Base-by-base conservation (phyloP, 2,888 invertebrate species). In the Nudaria mundana region DNA sequence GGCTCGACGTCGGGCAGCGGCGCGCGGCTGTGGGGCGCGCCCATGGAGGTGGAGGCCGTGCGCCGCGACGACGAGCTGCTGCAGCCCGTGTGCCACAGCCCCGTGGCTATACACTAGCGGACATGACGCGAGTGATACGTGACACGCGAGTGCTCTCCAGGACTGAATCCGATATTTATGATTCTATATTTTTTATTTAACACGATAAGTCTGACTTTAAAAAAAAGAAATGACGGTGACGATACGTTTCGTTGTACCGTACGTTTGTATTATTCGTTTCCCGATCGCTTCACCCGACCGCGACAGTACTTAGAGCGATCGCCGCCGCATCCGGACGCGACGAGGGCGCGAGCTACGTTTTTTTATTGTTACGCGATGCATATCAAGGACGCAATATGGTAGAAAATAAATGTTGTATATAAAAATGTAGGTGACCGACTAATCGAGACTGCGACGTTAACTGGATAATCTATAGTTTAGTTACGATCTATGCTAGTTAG, bases 61-160 rank as follows among this genome's bases (percentile, higher is more conserved):
- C 76, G 83, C 30, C 83, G 84, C 62, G 78, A 78, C 49, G 89
- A 84, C 60, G 87, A 88, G 59, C 94, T 97, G 95, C 94, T 96
- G 66, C 95, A 79, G 54, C 95, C 81, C 54, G 96, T 96, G 63
- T 96, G 96, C 60, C 96, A 97, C 90, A 95, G 95, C 90, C 96
- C 97, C 67, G 97, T 97, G 73, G 96, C 95, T 81, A 97, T 97
- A 81, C 97, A 97, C 83, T 90, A 85, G 81, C 61, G 37, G 35
- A 16, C 26, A 14, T 7, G 7, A 4, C 30, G 5, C 10, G 13
- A 20, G 7, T 22, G 35, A 18, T 23, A 11, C 11, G 8, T 13
- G 20, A 2, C 31, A 20, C 22, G 37, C 28, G 37, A 44, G 48
- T 37, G 49, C 41, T 41, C 52, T 40, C 41, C 46, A 45, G 81